These are phyloP conservation scores for Beroe ovata DNA, from an alignment of 37 sponge, comb jelly and placozoan genomes.

Conservation along the genomic window DNA sequence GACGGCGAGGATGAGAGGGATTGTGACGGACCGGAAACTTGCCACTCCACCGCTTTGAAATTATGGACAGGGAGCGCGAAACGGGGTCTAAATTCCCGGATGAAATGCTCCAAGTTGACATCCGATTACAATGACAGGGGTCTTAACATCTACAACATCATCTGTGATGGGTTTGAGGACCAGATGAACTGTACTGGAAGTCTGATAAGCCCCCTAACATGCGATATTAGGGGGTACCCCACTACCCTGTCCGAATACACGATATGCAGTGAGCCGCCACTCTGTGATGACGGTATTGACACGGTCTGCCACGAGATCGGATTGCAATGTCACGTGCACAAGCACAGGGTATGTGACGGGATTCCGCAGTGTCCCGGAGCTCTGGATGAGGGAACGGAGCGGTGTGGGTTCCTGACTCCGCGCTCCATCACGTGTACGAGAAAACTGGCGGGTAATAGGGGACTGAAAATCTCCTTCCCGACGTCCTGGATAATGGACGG, in stretches of 20 bases:
- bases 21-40: background rate
- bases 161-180: background rate
- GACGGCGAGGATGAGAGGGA: background rate
- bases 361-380: background rate
- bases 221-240: slow-evolving; percentile 3
- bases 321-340: background rate
- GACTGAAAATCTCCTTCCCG: background rate
- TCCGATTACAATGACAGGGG: background rate
- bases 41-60: background rate
- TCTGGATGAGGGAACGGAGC: background rate
- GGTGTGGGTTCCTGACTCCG: background rate
- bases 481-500: slow-evolving; percentile 3
- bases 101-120: background rate
- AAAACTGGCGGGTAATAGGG: background rate
- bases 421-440: background rate
- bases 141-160: background rate
- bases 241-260: background rate
- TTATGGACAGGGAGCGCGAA: background rate
- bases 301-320: background rate
- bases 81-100: background rate
- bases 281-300: slow-evolving; percentile 26
- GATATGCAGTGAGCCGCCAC: background rate
- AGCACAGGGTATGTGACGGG: slow-evolving; percentile 11
- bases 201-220: background rate
- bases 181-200: slow-evolving; percentile 23